Evolutionary conservation across 23 tunicate species (phyloP).

Genomic region (Diplosoma virens): DNA sequence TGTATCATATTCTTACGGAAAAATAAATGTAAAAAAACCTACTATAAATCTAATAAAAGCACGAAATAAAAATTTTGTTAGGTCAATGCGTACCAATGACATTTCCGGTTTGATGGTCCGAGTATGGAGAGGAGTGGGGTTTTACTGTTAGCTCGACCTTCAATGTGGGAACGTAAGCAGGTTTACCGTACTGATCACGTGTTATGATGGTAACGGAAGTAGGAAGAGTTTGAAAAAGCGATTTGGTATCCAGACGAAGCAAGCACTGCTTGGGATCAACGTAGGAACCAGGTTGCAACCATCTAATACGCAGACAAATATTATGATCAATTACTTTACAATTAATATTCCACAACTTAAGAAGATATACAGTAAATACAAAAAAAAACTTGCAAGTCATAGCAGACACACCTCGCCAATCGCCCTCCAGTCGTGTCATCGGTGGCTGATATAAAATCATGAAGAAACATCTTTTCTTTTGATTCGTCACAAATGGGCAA

Average conservation of each 20-base stretch:
- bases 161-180: slow-evolving; percentile 63
- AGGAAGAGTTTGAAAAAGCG: slow-evolving; percentile 57
- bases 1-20: too few species aligned
- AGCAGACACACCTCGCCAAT: slow-evolving; percentile 60
- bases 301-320: too few species aligned
- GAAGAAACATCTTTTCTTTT: slow-evolving; percentile 44
- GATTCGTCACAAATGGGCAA: slow-evolving; percentile 44
- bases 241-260: slow-evolving; percentile 37
- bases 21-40: too few species aligned
- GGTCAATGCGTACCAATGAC: background rate
- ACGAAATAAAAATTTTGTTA: too few species aligned
- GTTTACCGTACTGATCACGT: slow-evolving; percentile 55
- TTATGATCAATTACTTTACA: too few species aligned
- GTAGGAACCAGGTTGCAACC: slow-evolving; percentile 74
- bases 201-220: slow-evolving; percentile 56
- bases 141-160: slow-evolving; percentile 58
- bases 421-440: slow-evolving; percentile 68
- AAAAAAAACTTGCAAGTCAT: too few species aligned
- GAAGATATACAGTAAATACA: too few species aligned
- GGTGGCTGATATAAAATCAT: slow-evolving; percentile 53
- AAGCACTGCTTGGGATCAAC: slow-evolving; percentile 61
- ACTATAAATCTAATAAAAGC: too few species aligned
- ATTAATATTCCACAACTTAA: too few species aligned
- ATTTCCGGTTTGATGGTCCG: background rate
- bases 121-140: slow-evolving; percentile 38